Conservation (phyloP, 2,797 vertebrate genomes). For the Channallabes apus region DNA sequence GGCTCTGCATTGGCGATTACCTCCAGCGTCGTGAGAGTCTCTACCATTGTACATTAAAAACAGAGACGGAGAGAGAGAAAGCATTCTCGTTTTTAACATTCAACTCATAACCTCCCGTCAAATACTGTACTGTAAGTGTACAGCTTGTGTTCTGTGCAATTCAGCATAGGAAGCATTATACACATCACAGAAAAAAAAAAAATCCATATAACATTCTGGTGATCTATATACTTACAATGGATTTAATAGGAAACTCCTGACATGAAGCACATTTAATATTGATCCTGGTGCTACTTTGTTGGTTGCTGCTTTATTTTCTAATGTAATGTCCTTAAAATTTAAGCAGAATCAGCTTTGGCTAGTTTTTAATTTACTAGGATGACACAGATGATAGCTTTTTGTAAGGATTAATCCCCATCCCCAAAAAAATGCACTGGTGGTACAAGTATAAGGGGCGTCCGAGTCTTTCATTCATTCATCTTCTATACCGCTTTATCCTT, state of each 20-base stretch:
- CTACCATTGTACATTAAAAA: conserved; percentile 33
- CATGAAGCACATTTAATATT: neutral
- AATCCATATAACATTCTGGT: neutral
- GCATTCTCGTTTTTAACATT: conserved; percentile 6
- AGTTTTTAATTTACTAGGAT: neutral
- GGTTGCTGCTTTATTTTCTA: neutral
- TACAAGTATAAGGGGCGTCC: too few species aligned
- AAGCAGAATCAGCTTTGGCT: neutral
- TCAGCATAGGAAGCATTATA: neutral
- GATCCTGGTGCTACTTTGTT: conserved; percentile 4
- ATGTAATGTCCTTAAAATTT: neutral
- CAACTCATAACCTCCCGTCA: neutral
- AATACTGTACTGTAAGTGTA: neutral
- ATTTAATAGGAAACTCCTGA: neutral
- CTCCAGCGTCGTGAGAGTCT: conserved; percentile 35
- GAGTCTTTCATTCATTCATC: too few species aligned
- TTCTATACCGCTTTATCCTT: too few species aligned
- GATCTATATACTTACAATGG: neutral
- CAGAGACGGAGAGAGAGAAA: neutral
- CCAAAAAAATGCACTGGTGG: too few species aligned
- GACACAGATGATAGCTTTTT: neutral
- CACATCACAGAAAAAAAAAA: neutral
- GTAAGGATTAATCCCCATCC: too few species aligned
- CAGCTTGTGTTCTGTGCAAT: neutral
- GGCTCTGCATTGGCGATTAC: conserved; percentile 42